phyloP scores from a whole-genome alignment of 2,888 invertebrate species.

The Diarsia dahlii region DNA sequence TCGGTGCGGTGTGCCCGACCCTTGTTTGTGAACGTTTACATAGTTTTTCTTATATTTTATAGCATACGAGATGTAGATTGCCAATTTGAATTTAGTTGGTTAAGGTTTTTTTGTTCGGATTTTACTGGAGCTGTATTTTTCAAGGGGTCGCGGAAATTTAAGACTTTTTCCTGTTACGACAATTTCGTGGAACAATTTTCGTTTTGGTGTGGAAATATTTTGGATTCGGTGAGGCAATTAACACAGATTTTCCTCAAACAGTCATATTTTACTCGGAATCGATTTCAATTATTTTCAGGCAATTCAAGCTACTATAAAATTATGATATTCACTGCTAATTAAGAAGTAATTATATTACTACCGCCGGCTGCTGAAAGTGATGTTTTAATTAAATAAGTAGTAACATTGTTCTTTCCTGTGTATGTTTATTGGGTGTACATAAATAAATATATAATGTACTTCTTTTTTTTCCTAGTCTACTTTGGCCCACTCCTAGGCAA shows the following conservation, averaged over 20 bases:
- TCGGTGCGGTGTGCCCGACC: conserved; percentile 42
- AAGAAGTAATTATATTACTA: not conserved
- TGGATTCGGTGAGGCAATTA: not conserved
- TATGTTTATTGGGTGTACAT: not conserved
- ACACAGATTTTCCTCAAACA: not conserved
- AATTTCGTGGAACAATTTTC: not conserved
- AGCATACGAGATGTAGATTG: conserved; percentile 56
- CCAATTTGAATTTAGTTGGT: conserved; percentile 57
- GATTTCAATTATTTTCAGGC: not conserved
- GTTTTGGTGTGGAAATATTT: not conserved
- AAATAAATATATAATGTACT: too few species aligned
- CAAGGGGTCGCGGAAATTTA: not conserved
- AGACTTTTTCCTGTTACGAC: conserved; percentile 25
- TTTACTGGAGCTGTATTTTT: conserved; percentile 10
- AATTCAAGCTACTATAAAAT: not conserved
- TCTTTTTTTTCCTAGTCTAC: too few species aligned
- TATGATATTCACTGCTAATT: not conserved
- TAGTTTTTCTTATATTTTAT: conserved; percentile 61
- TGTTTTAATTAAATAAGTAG: not conserved
- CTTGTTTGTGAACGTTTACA: conserved; percentile 57
- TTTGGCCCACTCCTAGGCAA: too few species aligned
- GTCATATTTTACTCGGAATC: not conserved
- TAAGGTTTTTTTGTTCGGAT: conserved; percentile 18
- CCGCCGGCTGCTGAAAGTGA: not conserved
- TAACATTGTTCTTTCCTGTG: not conserved